phyloP scores from a whole-genome alignment of 2,888 invertebrate species.

The Heliconius cydno region DNA sequence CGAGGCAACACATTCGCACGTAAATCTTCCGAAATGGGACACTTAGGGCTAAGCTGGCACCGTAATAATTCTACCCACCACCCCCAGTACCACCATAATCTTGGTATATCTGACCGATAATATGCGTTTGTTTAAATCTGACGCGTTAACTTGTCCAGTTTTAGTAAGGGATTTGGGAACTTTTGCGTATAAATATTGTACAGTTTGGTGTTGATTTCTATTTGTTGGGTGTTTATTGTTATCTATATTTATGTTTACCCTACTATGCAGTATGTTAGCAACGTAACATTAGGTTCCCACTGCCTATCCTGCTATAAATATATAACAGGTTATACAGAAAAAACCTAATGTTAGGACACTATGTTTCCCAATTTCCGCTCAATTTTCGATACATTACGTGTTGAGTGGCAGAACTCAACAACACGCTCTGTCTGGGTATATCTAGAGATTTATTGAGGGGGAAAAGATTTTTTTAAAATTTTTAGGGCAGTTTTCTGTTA shows the following conservation, averaged over 20 bases:
- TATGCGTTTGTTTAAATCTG: slow-evolving; percentile 78
- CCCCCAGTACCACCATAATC: slow-evolving; percentile 79
- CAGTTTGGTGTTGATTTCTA: slow-evolving; percentile 52
- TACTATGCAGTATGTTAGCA: too few species aligned
- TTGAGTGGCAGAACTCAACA: not conserved
- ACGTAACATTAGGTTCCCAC: too few species aligned
- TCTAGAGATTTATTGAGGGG: too few species aligned
- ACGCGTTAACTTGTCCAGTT: slow-evolving; percentile 59
- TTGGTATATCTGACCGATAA: slow-evolving; percentile 82
- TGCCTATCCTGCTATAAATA: too few species aligned
- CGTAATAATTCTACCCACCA: slow-evolving; percentile 77
- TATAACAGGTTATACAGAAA: not conserved
- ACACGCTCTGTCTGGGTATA: not conserved
- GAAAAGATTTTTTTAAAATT: too few species aligned
- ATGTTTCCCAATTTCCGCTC: not conserved
- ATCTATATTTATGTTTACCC: not conserved
- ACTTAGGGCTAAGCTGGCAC: slow-evolving; percentile 76
- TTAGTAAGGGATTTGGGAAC: slow-evolving; percentile 66
- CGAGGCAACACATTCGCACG: slow-evolving; percentile 75
- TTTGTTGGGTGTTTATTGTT: not conserved
- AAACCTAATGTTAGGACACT: not conserved
- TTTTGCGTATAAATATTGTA: slow-evolving; percentile 70
- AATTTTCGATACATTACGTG: not conserved
- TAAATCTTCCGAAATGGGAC: slow-evolving; percentile 81
- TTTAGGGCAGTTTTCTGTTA: too few species aligned